Evolutionary conservation across 1,140 invertebrate genomes (phyloP).

Genomic region (Chionoecetes opilio): DNA sequence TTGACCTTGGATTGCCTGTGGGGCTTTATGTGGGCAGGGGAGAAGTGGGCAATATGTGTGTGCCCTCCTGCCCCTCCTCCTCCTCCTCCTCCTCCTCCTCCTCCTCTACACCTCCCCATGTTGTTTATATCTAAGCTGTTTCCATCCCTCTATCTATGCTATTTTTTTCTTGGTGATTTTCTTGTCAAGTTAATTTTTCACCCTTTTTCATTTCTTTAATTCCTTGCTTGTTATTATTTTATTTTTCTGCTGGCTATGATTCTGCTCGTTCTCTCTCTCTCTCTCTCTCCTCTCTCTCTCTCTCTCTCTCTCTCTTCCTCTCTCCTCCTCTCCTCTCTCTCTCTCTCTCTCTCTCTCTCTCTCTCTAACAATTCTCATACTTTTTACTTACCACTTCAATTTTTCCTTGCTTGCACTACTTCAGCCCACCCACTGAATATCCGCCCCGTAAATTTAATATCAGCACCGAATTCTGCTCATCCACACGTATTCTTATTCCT

Average conservation of each 20-base stretch:
- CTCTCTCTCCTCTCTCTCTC: not conserved
- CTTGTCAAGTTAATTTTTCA: not conserved
- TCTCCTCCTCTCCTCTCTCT: too few species aligned
- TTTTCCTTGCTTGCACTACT: too few species aligned
- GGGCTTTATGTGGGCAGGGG: not conserved
- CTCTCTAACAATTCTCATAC: not conserved
- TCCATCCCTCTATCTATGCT: not conserved
- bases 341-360: not conserved
- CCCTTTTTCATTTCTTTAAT: not conserved
- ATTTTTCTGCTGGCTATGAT: not conserved
- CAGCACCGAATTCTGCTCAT: too few species aligned
- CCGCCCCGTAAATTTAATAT: too few species aligned
- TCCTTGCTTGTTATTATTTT: not conserved
- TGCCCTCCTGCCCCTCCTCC: not conserved
- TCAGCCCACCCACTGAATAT: too few species aligned
- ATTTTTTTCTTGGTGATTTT: too few species aligned
- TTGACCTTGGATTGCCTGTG: not conserved
- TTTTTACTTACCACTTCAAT: too few species aligned
- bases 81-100: conserved; percentile 19
- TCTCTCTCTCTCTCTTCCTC: not conserved
- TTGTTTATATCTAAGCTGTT: not conserved
- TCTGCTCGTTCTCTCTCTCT: not conserved
- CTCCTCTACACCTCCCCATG: not conserved
- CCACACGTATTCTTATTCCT: too few species aligned
- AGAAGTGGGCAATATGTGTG: not conserved